Percentiles rank a stretch among this genome's conserved stretches.
Conservation (phyloP, 2,797 vertebrate species). For the Myotis vivesi region DNA sequence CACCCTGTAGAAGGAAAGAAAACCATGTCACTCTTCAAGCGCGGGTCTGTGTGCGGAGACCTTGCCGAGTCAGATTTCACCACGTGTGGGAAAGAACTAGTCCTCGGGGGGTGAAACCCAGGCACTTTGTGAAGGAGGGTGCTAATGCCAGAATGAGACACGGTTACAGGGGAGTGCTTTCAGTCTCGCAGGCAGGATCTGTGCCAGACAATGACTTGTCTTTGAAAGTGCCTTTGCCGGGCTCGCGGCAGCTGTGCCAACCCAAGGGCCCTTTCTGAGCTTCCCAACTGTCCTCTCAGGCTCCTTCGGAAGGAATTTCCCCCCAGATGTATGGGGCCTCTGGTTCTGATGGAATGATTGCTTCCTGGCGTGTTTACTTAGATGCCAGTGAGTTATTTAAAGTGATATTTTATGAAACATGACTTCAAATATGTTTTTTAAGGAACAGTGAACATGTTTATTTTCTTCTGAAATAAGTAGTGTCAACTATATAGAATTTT, state of each 20-base stretch:
- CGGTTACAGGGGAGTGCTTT: neutral
- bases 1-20: neutral
- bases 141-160: slow-evolving; percentile 48
- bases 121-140: slow-evolving; percentile 20
- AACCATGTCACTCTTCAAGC: neutral
- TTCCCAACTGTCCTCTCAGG: neutral
- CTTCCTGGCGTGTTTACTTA: neutral
- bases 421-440: neutral
- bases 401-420: neutral
- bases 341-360: neutral
- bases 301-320: neutral
- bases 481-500: neutral
- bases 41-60: neutral
- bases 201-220: neutral
- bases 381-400: neutral
- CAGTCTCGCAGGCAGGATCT: neutral
- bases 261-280: neutral
- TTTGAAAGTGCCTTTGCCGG: slow-evolving; percentile 35
- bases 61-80: slow-evolving; percentile 71
- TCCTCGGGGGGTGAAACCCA: neutral
- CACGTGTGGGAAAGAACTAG: slow-evolving; percentile 62
- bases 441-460: neutral
- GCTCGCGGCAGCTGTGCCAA: neutral
- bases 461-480: neutral
- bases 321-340: neutral